Evolutionary conservation across 2,797 vertebrate genomes (phyloP).

Genomic region (Dallia pectoralis): DNA sequence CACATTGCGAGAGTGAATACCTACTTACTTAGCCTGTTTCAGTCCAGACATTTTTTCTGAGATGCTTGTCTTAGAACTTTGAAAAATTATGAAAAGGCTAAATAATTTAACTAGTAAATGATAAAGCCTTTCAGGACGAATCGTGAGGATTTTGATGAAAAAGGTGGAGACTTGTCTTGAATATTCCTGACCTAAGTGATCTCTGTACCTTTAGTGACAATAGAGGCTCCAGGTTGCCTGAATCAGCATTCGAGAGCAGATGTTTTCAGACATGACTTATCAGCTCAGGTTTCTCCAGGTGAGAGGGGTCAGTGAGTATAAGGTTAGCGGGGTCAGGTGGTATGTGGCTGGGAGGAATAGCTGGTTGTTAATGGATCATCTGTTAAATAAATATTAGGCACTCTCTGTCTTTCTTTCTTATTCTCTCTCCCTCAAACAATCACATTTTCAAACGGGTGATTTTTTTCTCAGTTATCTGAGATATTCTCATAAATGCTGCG

Average conservation of each 20-base stretch:
- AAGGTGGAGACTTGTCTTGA: conserved; percentile 5
- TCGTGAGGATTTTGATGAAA: neutral
- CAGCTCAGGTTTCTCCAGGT: conserved; percentile 18
- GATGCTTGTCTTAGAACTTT: neutral
- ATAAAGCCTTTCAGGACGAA: neutral
- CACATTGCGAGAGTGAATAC: neutral
- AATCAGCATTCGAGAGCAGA: conserved; percentile 18
- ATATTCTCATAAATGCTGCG: too few species aligned
- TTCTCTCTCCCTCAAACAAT: neutral
- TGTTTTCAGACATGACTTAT: conserved; percentile 13
- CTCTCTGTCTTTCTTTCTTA: neutral
- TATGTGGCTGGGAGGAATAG: conserved; percentile 15
- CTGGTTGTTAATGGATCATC: conserved; percentile 14
- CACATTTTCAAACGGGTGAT: neutral
- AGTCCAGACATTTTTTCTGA: neutral
- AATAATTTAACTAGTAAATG: neutral
- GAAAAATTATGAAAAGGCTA: neutral
- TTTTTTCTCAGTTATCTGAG: neutral
- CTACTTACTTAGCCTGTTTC: neutral
- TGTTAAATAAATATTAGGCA: neutral
- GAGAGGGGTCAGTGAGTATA: neutral
- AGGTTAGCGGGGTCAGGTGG: neutral
- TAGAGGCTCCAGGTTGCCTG: neutral
- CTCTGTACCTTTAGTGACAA: neutral
- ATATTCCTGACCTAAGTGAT: neutral